Evolutionary conservation across 1,140 invertebrate species (phyloP), one percentile per base, ranked within the genome.

Genomic region (Seison nebaliae): DNA sequence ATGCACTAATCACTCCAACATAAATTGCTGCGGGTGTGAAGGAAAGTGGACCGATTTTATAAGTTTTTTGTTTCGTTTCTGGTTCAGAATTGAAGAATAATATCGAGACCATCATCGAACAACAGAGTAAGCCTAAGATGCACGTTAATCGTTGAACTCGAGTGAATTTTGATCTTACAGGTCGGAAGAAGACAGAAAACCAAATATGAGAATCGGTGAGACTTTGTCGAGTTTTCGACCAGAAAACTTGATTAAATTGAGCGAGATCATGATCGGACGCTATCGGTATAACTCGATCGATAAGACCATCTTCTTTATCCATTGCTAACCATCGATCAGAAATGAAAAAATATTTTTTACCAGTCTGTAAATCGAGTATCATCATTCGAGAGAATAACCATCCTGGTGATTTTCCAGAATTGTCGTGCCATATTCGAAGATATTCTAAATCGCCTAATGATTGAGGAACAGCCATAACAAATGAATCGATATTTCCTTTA

Each of bases 361-460:
- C 54, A 0, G 57, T 57, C 42, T 59, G 54, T 16, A 60, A 40
- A 34, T 60, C 56, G 5, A 47, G 50, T 9, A 60, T 40, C 18
- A 55, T 46, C 14, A 59, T 38, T 35, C 57, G 52, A 38, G 59
- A 51, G 12, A 57, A 46, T 36, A 49, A 59, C 56, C 57, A 60
- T 8, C 49, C 48, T 26, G 48, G 44, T 11, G 50, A 51, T 11
- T 50, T 47, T 8, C 53, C 57, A 22, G 47, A 46, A 42, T 60
- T 60, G 45, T 60, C 57, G 42, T 60, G 57, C 54, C 54, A 59
- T 35, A 60, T 50, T 5, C 54, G 45, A 12, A 58, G 43, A 42
- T 52, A 56, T n/a, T 46, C 50, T 5, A 58, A 43, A 8, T 49
- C 42, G 1, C 58, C 58, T 2, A 59, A 46, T 19, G 44, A 46